A percentile compares a stretch with the other conserved stretches of the same genome.
phyloP scores from a whole-genome alignment of 53 echinoderm and acorn worm species.

The Zoroaster sp. region DNA sequence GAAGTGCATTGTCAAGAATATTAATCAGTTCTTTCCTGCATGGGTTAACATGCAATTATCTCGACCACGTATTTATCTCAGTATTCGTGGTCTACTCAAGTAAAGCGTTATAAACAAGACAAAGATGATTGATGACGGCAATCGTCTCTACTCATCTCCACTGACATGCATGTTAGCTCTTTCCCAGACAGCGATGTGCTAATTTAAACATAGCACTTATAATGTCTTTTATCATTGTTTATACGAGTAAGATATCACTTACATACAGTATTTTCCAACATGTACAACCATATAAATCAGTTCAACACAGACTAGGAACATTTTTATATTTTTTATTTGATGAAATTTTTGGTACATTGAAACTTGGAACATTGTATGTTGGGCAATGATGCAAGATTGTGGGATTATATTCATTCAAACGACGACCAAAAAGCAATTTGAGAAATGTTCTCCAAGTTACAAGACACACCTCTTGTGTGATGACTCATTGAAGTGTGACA shows the following conservation, averaged over 20 bases:
- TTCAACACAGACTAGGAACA: too few species aligned
- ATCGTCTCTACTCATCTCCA: neutral
- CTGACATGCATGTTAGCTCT: constrained; percentile 3
- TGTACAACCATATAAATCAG: too few species aligned
- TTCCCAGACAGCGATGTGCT: neutral
- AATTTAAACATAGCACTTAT: neutral
- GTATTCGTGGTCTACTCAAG: neutral
- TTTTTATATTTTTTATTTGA: too few species aligned
- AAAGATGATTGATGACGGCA: constrained; percentile 3
- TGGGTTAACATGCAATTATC: neutral
- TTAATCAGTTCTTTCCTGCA: neutral
- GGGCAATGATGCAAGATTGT: too few species aligned
- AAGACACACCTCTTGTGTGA: neutral
- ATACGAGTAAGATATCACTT: neutral
- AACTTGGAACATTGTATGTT: too few species aligned
- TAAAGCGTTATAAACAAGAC: constrained; percentile 20
- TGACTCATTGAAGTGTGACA: too few species aligned
- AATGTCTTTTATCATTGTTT: neutral
- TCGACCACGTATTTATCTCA: neutral
- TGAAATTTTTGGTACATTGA: too few species aligned
- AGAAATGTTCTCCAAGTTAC: too few species aligned
- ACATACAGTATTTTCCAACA: too few species aligned
- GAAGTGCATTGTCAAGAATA: neutral
- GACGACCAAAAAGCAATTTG: too few species aligned
- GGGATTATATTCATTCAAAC: too few species aligned